These are phyloP conservation scores for Paragorgia papillata DNA, from an alignment of 92 coral and sea anemone genomes.

Conservation along the genomic window DNA sequence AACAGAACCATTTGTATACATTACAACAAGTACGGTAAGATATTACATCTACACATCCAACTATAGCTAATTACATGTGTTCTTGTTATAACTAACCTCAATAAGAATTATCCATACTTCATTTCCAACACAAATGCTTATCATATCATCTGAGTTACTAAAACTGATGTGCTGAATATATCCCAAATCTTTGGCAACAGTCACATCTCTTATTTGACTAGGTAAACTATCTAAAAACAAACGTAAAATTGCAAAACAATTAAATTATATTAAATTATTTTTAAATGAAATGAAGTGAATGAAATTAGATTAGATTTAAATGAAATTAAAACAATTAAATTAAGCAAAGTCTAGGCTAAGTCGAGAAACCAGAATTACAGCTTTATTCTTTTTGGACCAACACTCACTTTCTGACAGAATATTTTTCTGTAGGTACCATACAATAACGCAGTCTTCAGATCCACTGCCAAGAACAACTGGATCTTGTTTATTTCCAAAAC, in stretches of 20 bases:
- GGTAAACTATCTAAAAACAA: slow-evolving; percentile 12
- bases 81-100: slow-evolving; percentile 71
- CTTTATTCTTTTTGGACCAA: too few relatives aligned
- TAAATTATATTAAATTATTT: slow-evolving; percentile 2
- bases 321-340: too few relatives aligned
- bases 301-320: too few relatives aligned
- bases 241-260: slow-evolving; percentile 2
- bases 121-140: slow-evolving; percentile 77
- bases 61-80: too few relatives aligned
- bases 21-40: too few relatives aligned
- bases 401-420: slow-evolving; percentile 23
- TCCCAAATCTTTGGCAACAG: slow-evolving; percentile 89
- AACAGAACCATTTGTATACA: too few relatives aligned
- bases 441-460: slow-evolving; percentile 81
- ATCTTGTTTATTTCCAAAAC: slow-evolving; percentile 72
- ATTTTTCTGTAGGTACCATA: slow-evolving; percentile 82
- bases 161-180: slow-evolving; percentile 84
- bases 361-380: too few relatives aligned
- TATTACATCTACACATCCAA: too few relatives aligned
- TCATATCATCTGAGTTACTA: slow-evolving; percentile 69
- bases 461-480: slow-evolving; percentile 77
- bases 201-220: slow-evolving; percentile 36
- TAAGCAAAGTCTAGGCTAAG: too few relatives aligned
- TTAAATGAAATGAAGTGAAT: too few relatives aligned
- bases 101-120: slow-evolving; percentile 91